Conservation (phyloP, 1,140 invertebrate genomes). For the Drosophila rufa region DNA sequence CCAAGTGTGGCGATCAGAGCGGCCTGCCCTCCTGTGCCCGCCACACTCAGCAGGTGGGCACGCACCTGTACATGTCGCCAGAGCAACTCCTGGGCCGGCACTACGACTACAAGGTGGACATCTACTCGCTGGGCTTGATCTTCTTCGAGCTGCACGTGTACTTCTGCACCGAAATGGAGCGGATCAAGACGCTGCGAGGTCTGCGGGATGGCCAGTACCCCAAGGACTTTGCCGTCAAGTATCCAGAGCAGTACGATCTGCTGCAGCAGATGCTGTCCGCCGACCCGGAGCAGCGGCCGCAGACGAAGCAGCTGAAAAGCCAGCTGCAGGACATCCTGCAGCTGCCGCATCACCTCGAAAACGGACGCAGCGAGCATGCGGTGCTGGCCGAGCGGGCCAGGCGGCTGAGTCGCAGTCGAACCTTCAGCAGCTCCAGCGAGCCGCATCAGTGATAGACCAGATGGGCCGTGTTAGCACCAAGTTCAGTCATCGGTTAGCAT, state of each 20-base stretch:
- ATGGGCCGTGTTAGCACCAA: slow-evolving; percentile 7
- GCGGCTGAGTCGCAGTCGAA: slow-evolving; percentile 75
- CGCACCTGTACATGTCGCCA: slow-evolving; percentile 98
- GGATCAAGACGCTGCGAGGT: slow-evolving; percentile 88
- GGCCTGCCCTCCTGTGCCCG: slow-evolving; percentile 70
- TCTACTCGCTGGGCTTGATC: slow-evolving; percentile 97
- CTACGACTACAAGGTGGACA: slow-evolving; percentile 98
- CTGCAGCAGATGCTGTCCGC: slow-evolving; percentile 91
- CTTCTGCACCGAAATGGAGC: slow-evolving; percentile 96
- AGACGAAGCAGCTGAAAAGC: slow-evolving; percentile 89
- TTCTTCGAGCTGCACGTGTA: slow-evolving; percentile 96
- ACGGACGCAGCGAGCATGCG: slow-evolving; percentile 68
- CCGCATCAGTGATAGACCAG: slow-evolving; percentile 57
- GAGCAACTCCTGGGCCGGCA: slow-evolving; percentile 93
- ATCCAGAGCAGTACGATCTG: slow-evolving; percentile 89
- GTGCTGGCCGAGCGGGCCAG: slow-evolving; percentile 62
- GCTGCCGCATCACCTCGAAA: slow-evolving; percentile 57
- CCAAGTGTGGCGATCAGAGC: slow-evolving; percentile 67
- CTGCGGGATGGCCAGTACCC: slow-evolving; percentile 91
- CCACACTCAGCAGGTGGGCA: slow-evolving; percentile 89
- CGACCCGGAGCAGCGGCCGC: slow-evolving; percentile 90
- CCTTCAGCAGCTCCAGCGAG: slow-evolving; percentile 75
- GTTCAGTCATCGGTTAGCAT: slow-evolving; percentile 42
- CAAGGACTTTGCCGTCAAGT: slow-evolving; percentile 87
- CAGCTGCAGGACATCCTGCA: slow-evolving; percentile 67